Evolutionary conservation across 2,113 vertebrate genomes (phyloP).

Genomic region (Seriola aureovittata): DNA sequence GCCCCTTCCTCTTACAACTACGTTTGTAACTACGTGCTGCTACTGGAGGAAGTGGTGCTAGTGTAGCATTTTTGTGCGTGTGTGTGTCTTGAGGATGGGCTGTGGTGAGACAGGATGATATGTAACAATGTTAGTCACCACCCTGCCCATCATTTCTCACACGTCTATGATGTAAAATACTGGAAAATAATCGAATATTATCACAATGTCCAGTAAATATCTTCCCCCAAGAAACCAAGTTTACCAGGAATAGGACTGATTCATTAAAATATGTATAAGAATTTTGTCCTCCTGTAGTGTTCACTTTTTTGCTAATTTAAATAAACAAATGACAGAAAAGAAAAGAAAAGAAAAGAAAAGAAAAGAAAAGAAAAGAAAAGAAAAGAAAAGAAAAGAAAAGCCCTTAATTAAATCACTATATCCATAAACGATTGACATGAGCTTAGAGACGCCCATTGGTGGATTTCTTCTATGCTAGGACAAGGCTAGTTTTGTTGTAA

Average conservation of each 20-base stretch:
- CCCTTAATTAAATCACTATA: no score
- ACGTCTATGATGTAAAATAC: conserved; percentile 26
- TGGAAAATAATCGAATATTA: conserved; percentile 4
- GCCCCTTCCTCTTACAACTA: conserved; percentile 62
- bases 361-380: background rate
- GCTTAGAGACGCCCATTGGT: no score
- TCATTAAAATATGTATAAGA: no score
- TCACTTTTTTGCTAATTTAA: background rate
- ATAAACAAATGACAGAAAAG: no score
- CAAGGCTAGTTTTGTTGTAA: no score
- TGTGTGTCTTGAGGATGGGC: conserved; percentile 28
- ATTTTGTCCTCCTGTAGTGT: background rate
- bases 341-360: no score
- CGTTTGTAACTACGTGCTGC: conserved; percentile 39
- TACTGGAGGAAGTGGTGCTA: conserved; percentile 25
- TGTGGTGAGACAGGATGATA: conserved; percentile 35
- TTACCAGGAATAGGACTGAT: background rate
- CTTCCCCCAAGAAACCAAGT: background rate
- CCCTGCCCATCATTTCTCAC: conserved; percentile 28
- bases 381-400: background rate
- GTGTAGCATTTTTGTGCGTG: background rate
- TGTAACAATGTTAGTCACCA: conserved; percentile 28
- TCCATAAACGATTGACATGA: background rate
- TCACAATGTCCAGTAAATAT: conserved; percentile 13
- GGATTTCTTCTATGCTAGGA: no score